A percentile compares a stretch with the other conserved stretches of the same genome.
phyloP scores from a whole-genome alignment of 2,113 vertebrate genomes.

The Agapornis roseicollis region DNA sequence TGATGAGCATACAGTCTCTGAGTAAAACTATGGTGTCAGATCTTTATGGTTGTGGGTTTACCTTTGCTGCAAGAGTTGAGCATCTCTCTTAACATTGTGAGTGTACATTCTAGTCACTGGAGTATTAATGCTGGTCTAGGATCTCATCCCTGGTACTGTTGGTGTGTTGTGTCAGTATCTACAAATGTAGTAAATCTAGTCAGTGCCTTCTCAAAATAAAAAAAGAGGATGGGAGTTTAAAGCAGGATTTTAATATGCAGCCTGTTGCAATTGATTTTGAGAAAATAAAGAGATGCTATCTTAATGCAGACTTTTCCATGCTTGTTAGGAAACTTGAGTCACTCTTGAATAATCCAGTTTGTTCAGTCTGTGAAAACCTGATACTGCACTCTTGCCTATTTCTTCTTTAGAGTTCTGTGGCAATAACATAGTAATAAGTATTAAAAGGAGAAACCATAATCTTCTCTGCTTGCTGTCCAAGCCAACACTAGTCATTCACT shows the following conservation, averaged over 20 bases:
- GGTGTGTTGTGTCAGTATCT: background rate
- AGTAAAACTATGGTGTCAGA: background rate
- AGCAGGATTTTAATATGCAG: background rate
- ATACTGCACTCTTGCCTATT: conserved; percentile 41
- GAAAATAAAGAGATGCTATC: conserved; percentile 26
- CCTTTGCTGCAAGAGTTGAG: background rate
- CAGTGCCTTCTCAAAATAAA: background rate
- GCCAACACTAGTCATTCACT: conserved; percentile 14
- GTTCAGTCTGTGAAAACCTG: conserved; percentile 53
- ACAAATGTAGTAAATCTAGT: background rate
- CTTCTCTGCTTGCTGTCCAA: conserved; percentile 38
- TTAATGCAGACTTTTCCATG: background rate
- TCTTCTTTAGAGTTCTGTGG: conserved; percentile 52
- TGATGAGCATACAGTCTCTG: background rate
- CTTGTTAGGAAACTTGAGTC: conserved; percentile 40
- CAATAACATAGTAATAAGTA: conserved; percentile 46
- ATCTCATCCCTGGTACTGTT: background rate
- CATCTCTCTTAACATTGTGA: background rate
- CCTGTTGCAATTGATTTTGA: conserved; percentile 9
- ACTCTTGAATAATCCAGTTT: conserved; percentile 56
- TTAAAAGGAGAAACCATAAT: conserved; percentile 59
- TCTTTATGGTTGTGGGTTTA: background rate
- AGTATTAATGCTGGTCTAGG: background rate
- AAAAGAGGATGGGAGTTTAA: background rate
- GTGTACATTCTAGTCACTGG: background rate